Evolutionary conservation across 1,140 invertebrate genomes (phyloP).

Genomic region (Chironomus striatipennis): DNA sequence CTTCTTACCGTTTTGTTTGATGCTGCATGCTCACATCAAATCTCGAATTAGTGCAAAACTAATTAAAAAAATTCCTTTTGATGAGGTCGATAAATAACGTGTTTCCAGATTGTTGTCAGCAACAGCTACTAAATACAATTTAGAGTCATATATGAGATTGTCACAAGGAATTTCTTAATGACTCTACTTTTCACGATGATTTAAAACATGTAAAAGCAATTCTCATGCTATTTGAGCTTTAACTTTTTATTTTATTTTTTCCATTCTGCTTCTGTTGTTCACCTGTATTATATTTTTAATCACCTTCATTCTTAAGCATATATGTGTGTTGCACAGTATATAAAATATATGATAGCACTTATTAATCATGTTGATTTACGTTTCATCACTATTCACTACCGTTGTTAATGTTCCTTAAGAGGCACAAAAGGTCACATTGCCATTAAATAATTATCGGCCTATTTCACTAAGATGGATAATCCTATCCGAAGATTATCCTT

Average conservation of each 20-base stretch:
- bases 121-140: neutral
- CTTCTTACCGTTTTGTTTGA: too few species aligned
- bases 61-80: neutral
- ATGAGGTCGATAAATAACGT: neutral
- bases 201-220: neutral
- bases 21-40: too few species aligned
- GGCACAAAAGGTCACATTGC: neutral
- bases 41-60: neutral
- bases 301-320: neutral
- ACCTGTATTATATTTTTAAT: too few species aligned
- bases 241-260: too few species aligned
- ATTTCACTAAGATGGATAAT: too few species aligned
- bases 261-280: too few species aligned
- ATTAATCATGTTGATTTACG: conserved; percentile 9
- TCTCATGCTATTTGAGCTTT: neutral
- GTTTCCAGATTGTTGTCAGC: neutral
- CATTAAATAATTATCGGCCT: neutral
- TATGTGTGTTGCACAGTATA: neutral
- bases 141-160: neutral
- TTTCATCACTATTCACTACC: neutral
- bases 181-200: neutral
- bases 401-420: neutral
- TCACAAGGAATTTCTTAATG: conserved; percentile 2
- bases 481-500: too few species aligned
- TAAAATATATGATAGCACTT: neutral